Percentiles rank a stretch among this genome's conserved stretches.
These are phyloP conservation scores for Apogon talboti DNA, from an alignment of 2,797 vertebrate species.

Conservation along the genomic window DNA sequence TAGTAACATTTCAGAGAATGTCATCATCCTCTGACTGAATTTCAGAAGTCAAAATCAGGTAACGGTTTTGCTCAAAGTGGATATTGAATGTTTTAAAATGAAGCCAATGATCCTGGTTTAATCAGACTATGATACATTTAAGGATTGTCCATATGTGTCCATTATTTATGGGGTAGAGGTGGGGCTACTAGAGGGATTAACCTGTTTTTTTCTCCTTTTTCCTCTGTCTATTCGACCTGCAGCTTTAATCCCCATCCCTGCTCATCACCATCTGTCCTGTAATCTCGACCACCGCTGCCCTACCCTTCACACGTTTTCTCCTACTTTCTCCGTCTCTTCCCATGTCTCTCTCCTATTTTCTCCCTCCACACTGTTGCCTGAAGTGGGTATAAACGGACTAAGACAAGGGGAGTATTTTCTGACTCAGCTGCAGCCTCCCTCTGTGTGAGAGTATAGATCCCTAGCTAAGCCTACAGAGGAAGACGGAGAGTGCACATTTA, in stretches of 20 bases:
- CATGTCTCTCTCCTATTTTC: constrained; percentile 22
- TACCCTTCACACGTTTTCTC: constrained; percentile 6
- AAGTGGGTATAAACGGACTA: neutral
- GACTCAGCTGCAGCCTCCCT: neutral
- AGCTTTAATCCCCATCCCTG: constrained; percentile 61
- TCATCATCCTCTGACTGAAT: constrained; percentile 65
- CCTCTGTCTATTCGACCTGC: constrained; percentile 45
- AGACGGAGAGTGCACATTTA: constrained; percentile 26
- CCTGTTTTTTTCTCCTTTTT: constrained; percentile 37
- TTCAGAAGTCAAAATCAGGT: constrained; percentile 48
- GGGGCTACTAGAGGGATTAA: constrained; percentile 47
- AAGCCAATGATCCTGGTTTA: constrained; percentile 16
- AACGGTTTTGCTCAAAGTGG: constrained; percentile 20
- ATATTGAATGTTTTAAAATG: constrained; percentile 14
- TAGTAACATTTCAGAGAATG: constrained; percentile 66
- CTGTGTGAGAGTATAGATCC: neutral
- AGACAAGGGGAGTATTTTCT: constrained; percentile 23
- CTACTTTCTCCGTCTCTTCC: constrained; percentile 6
- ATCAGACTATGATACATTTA: constrained; percentile 12
- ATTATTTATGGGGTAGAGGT: constrained; percentile 37
- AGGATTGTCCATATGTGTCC: neutral
- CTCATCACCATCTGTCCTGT: constrained; percentile 67
- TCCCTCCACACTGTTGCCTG: constrained; percentile 15
- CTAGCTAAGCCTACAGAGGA: constrained; percentile 28
- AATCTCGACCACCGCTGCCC: constrained; percentile 41